Evolutionary conservation across 2,888 invertebrate genomes (phyloP), one percentile per base, ranked within the genome.

Genomic region (Notocelia uddmanniana): DNA sequence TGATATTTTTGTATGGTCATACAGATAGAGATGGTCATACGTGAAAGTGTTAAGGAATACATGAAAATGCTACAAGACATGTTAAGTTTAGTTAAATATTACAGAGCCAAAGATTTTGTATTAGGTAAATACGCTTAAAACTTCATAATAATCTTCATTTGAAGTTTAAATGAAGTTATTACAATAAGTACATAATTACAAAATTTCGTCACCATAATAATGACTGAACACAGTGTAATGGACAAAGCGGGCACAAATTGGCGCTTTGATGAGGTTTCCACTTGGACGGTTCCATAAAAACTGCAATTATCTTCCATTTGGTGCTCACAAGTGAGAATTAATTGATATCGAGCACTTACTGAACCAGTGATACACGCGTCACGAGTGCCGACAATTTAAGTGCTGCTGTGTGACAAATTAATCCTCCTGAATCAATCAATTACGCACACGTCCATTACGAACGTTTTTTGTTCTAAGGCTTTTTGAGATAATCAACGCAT

Each of bases 261-360:
- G 45, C n/a, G 34, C 66, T 60, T 67, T 60, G 60, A 71, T 60
- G 60, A 60, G 54, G 54, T 45, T 66, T 71, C 59, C 70, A 66
- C 66, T 59, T 19, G 52, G 52, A 19, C 13, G 50, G 64, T 23
- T 66, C 41, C 59, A 45, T 71, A 71, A 71, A 71, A 71, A 71
- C 58, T 71, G 66, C 70, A 71, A 71, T 71, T 71, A 71, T 66
- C 59, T 59, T 59, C 70, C 64, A 58, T 71, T 66, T 59, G 70
- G 52, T 45, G 52, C 34, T 71, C 54, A 45, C 66, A 18, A 71
- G 59, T 58, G 60, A 34, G 41, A 21, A 54, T 71, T 71, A 66
- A 71, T 71, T 71, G 71, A 71, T 71, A 66, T 67, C 60, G 59
- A 48, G 45, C 66, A 60, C 59, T 54, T 71, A 52, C 41, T 58